These are phyloP conservation scores for Eleutherodactylus coqui DNA, from an alignment of 2,797 vertebrate species.

Conservation along the genomic window DNA sequence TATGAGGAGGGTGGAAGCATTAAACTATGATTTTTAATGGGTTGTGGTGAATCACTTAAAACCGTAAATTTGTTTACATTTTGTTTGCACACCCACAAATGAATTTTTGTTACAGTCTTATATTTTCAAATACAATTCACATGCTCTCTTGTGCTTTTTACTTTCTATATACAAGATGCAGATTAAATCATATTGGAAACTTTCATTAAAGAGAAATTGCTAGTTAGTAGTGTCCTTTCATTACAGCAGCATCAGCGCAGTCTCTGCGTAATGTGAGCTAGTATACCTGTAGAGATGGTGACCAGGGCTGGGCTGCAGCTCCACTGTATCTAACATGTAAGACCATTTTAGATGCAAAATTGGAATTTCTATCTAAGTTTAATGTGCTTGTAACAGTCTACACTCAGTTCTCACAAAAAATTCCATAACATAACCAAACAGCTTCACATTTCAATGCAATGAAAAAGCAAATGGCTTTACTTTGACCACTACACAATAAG, in stretches of 20 bases:
- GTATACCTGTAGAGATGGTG: too few relatives aligned
- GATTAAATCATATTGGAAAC: too few relatives aligned
- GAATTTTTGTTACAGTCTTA: neutral
- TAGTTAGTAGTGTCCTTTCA: too few relatives aligned
- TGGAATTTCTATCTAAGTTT: conserved; percentile 1
- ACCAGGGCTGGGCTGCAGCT: neutral
- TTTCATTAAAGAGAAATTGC: too few relatives aligned
- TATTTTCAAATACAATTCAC: neutral
- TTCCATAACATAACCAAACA: conserved; percentile 1
- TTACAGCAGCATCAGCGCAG: too few relatives aligned
- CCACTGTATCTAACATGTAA: neutral
- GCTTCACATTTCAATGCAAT: neutral
- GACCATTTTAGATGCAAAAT: too few relatives aligned
- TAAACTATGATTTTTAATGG: neutral
- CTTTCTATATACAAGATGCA: too few relatives aligned
- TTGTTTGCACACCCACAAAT: neutral
- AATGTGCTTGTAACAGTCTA: neutral
- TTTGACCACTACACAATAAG: conserved; percentile 14
- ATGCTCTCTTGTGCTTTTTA: too few relatives aligned
- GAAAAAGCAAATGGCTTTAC: conserved; percentile 18
- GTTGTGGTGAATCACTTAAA: neutral
- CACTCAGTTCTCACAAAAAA: neutral
- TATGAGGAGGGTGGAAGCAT: neutral
- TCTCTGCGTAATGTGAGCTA: too few relatives aligned
- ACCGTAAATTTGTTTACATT: neutral